Conservation (phyloP, 2,113 vertebrate genomes). For the Suncus etruscus region DNA sequence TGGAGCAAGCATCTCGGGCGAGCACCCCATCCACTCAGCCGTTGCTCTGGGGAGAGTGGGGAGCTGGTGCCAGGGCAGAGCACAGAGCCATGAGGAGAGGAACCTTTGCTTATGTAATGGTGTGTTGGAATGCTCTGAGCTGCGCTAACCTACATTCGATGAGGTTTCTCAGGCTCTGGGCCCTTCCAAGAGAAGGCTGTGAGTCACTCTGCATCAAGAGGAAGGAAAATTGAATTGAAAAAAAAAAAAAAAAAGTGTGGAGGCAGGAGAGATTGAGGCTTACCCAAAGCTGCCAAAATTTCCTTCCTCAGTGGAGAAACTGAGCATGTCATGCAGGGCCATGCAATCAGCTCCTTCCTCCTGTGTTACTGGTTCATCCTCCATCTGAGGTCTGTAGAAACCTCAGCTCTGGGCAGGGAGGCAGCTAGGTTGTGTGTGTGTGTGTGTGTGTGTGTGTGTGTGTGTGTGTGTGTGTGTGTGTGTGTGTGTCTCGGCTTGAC, state of each 20-base stretch:
- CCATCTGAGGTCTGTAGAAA: conserved; percentile 16
- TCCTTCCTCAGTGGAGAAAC: not conserved
- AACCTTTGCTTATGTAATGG: conserved; percentile 5
- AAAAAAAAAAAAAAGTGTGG: not conserved
- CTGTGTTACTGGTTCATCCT: not conserved
- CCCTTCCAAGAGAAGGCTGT: conserved; percentile 17
- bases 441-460: not conserved
- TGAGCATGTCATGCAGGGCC: not conserved
- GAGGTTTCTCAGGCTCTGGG: conserved; percentile 27
- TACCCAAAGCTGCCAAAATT: not conserved
- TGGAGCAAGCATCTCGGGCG: too few relatives aligned
- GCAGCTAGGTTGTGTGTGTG: not conserved
- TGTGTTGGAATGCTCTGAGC: conserved; percentile 7
- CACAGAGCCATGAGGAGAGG: not conserved
- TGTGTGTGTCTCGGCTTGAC: not conserved
- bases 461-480: not conserved
- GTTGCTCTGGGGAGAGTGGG: not conserved
- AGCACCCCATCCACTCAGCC: not conserved
- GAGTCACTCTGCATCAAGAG: not conserved
- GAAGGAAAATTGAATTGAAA: not conserved
- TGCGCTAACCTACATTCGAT: conserved; percentile 38
- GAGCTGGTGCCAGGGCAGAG: not conserved
- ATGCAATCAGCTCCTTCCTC: not conserved
- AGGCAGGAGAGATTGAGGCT: too few relatives aligned
- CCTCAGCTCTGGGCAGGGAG: not conserved